Base-by-base conservation (phyloP, 2,888 invertebrate genomes). In the Drosophila pullipes region DNA sequence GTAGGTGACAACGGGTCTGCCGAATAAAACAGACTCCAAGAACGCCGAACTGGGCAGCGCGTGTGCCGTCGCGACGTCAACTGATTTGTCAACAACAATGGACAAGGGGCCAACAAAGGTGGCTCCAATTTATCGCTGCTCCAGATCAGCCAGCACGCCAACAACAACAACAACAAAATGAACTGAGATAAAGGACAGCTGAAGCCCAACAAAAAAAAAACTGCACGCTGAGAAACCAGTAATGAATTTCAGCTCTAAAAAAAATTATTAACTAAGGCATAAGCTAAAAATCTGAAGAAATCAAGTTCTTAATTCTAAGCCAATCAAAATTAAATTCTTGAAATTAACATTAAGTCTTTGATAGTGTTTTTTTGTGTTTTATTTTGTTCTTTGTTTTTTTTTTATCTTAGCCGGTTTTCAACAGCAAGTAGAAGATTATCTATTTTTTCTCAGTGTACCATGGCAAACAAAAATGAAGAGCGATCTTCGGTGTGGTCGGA, bases 1-100 rank as follows among this genome's bases (percentile, higher is more conserved):
- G 86, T 76, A 89, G 87, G 85, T 86, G 86, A 89, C 89, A 86
- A 89, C 86, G 85, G 85, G 89, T 82, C 80, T 74, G 58, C 66
- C 39, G 62, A 22, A 31, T 39, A 37, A 39, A 39, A 54, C 16
- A 25, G 41, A 58, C 41, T 47, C 53, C 70, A 30, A 63, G 47
- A 57, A 41, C 52, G 18, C n/a, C 25, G 25, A 33, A 25, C 50
- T 50, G 82, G 72, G 78, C 79, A 70, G 79, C 84, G 89, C 85
- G 85, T 86, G 85, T 81, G 85, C 89, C 89, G 78, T 71, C 76
- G 72, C 89, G 74, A 73, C 76, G 76, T 65, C 72, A 69, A 86
- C 89, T 86, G 85, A 86, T 86, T 86, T 86, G 85, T 86, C 85
- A 86, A 86, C 89, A 86, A 57, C 28, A 57, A 30, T 37, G 55